phyloP scores from a whole-genome alignment of 2,888 invertebrate genomes.

The Drosophila koepferae region DNA sequence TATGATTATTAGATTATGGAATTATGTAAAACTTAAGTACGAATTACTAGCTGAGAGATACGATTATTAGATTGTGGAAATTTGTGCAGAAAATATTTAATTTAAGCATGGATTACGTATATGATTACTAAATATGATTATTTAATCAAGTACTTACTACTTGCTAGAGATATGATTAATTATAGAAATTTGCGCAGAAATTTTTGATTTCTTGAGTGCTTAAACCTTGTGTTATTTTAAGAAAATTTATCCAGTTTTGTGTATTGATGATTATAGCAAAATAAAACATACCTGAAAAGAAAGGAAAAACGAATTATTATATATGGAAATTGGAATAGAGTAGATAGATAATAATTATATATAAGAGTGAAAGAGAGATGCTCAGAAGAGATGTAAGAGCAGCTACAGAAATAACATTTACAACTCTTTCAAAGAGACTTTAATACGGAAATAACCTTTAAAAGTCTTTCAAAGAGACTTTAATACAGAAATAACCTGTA shows the following conservation, averaged over 20 bases:
- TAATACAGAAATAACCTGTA: no score
- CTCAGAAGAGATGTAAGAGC: no score
- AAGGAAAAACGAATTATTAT: slow-evolving; percentile 13
- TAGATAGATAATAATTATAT: background rate
- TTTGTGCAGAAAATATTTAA: background rate
- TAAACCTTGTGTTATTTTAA: background rate
- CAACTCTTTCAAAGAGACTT: background rate
- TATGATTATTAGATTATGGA: slow-evolving; percentile 16
- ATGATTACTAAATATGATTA: slow-evolving; percentile 11
- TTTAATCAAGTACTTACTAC: background rate
- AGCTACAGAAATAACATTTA: background rate
- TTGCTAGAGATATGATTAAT: background rate
- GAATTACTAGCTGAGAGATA: background rate
- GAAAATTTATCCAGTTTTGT: background rate
- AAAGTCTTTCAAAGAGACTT: no score
- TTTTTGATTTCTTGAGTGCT: background rate
- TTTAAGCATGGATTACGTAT: background rate
- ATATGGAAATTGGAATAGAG: background rate
- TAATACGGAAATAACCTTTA: no score
- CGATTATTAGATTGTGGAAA: background rate
- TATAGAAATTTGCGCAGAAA: background rate
- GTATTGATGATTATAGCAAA: background rate
- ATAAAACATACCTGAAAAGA: slow-evolving; percentile 56
- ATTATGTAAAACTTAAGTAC: slow-evolving; percentile 3
- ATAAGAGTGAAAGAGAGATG: background rate